Conservation (phyloP, 1,140 invertebrate genomes). For the Heliconius nattereri region DNA sequence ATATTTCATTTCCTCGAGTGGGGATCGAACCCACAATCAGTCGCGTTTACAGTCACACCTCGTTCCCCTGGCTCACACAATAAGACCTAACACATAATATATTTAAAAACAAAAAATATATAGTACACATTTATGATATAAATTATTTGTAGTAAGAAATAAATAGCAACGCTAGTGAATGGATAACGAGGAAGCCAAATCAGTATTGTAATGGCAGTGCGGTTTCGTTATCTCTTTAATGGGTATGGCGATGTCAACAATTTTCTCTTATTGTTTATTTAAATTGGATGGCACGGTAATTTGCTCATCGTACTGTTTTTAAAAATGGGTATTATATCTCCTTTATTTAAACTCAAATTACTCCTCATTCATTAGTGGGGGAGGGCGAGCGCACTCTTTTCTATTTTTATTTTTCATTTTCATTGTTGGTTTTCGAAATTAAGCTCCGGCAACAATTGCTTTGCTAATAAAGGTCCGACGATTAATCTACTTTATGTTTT, state of each 20-base stretch:
- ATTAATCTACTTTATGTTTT: constrained; percentile 59
- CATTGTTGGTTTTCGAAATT: constrained; percentile 76
- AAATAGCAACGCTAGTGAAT: constrained; percentile 19
- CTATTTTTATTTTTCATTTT: constrained; percentile 64
- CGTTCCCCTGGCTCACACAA: too few species aligned
- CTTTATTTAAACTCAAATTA: constrained; percentile 76
- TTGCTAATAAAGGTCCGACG: constrained; percentile 66
- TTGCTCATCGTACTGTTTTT: constrained; percentile 65
- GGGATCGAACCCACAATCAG: too few species aligned
- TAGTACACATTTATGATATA: neutral
- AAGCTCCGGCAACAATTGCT: constrained; percentile 70
- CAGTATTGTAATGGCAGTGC: constrained; percentile 43
- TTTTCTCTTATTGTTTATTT: constrained; percentile 64
- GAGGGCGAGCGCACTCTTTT: constrained; percentile 60
- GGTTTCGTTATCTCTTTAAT: constrained; percentile 50
- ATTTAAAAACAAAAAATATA: neutral
- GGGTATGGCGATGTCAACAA: constrained; percentile 60
- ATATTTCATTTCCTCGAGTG: too few species aligned
- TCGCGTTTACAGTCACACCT: too few species aligned
- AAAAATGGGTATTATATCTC: constrained; percentile 69
- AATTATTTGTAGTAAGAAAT: neutral
- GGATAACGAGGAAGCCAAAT: constrained; percentile 31
- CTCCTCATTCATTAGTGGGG: constrained; percentile 71
- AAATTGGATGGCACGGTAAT: constrained; percentile 64
- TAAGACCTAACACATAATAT: too few species aligned